Percentiles rank a stretch among this genome's conserved stretches.
Evolutionary conservation across 1,140 invertebrate genomes (phyloP).

Genomic region (Oreohelix idahoensis): DNA sequence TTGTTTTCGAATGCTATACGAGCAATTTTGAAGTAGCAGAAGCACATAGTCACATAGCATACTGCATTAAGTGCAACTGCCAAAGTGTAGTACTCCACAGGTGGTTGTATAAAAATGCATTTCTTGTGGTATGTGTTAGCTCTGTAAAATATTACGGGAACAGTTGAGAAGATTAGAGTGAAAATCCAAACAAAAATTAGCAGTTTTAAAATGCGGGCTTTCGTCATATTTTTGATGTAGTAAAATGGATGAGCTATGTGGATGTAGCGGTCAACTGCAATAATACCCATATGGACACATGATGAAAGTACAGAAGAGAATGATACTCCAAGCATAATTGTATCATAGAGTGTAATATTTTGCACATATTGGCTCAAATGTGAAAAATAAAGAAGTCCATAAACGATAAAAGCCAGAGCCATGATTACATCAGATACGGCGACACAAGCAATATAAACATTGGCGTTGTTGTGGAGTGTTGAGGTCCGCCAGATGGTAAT

Average conservation of each 20-base stretch:
- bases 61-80: not conserved
- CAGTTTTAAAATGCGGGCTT: not conserved
- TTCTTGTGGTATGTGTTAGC: not conserved
- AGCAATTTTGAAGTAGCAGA: not conserved
- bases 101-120: not conserved
- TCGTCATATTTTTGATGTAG: not conserved
- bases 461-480: not conserved
- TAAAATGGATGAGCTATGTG: constrained; percentile 3
- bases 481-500: not conserved
- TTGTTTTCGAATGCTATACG: not conserved
- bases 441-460: not conserved
- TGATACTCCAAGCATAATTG: not conserved
- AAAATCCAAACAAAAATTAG: not conserved
- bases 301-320: not conserved
- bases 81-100: not conserved
- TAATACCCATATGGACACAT: not conserved
- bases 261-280: not conserved
- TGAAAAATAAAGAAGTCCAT: not conserved
- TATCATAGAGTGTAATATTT: not conserved
- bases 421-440: not conserved
- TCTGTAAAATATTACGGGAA: not conserved
- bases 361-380: not conserved
- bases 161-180: not conserved
- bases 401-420: not conserved
- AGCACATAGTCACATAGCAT: not conserved